A percentile compares a stretch with the other conserved stretches of the same genome.
Evolutionary conservation across 2,113 vertebrate genomes (phyloP).

Genomic region (Amphilophus citrinellus): DNA sequence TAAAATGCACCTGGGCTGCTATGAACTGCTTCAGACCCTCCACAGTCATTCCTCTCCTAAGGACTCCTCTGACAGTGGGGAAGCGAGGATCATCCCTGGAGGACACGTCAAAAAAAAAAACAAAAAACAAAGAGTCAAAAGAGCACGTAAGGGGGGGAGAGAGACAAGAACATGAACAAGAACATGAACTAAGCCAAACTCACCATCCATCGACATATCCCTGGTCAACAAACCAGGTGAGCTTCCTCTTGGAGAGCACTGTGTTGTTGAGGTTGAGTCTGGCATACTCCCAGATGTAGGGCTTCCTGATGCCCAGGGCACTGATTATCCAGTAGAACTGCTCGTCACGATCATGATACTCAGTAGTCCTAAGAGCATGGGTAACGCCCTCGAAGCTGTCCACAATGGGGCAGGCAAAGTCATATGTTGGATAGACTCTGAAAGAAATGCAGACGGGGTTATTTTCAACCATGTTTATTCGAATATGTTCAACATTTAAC

Average conservation of each 20-base stretch:
- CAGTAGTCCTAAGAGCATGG: constrained; percentile 95
- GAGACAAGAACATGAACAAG: background rate
- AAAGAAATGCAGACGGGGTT: background rate
- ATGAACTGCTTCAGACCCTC: constrained; percentile 98
- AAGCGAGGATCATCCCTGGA: constrained; percentile 97
- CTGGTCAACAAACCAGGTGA: constrained; percentile 97
- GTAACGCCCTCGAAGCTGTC: constrained; percentile 97
- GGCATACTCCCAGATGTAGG: constrained; percentile 96
- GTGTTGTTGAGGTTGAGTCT: constrained; percentile 99
- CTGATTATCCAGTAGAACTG: constrained; percentile 98
- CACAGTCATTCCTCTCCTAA: constrained; percentile 98
- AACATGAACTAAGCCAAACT: constrained; percentile 8
- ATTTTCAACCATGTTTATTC: background rate
- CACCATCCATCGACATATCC: constrained; percentile 99
- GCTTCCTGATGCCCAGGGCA: constrained; percentile 90
- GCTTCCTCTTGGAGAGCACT: constrained; percentile 95
- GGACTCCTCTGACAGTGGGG: constrained; percentile 96
- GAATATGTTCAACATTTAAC: background rate
- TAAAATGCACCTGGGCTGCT: constrained; percentile 90
- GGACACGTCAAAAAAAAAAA: background rate
- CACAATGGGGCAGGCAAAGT: constrained; percentile 98
- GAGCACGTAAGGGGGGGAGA: background rate
- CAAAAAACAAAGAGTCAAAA: background rate
- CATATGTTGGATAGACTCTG: constrained; percentile 96
- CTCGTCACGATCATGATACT: constrained; percentile 97